A percentile compares a stretch with the other conserved stretches of the same genome.
phyloP scores from a whole-genome alignment of 2,797 vertebrate genomes.

The Sarcoramphus papa region DNA sequence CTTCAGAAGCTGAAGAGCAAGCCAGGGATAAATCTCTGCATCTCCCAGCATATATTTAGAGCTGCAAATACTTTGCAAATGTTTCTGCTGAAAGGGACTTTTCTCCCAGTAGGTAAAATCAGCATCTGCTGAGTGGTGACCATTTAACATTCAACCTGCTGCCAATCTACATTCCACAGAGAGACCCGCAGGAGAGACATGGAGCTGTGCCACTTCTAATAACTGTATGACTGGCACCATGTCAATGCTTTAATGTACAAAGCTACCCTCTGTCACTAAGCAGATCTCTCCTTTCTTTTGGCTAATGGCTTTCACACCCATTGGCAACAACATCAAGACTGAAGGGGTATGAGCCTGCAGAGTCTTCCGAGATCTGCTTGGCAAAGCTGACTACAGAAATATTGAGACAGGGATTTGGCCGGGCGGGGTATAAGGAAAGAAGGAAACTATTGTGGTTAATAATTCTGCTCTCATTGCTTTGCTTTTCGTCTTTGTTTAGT shows the following conservation, averaged over 20 bases:
- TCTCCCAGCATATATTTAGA: background rate
- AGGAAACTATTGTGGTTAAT: background rate
- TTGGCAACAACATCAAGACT: slow-evolving; percentile 33
- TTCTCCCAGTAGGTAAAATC: slow-evolving; percentile 52
- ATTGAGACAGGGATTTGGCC: background rate
- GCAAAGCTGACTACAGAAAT: background rate
- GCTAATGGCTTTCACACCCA: slow-evolving; percentile 64
- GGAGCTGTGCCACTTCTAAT: slow-evolving; percentile 67
- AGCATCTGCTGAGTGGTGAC: slow-evolving; percentile 66
- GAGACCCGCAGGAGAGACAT: slow-evolving; percentile 49
- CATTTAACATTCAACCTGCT: slow-evolving; percentile 70
- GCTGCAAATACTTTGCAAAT: slow-evolving; percentile 37
- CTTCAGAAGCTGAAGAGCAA: background rate
- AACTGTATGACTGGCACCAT: slow-evolving; percentile 68
- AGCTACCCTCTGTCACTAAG: slow-evolving; percentile 61
- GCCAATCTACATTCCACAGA: slow-evolving; percentile 64
- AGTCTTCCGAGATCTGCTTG: background rate
- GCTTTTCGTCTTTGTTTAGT: background rate
- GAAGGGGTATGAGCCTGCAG: background rate
- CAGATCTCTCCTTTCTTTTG: slow-evolving; percentile 61
- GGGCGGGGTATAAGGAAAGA: background rate
- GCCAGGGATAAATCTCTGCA: background rate
- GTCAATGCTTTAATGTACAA: slow-evolving; percentile 67
- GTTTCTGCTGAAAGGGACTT: slow-evolving; percentile 56
- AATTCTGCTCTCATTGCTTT: background rate